Base-by-base conservation (phyloP, 2,888 invertebrate genomes). In the Priocnemis perturbator region DNA sequence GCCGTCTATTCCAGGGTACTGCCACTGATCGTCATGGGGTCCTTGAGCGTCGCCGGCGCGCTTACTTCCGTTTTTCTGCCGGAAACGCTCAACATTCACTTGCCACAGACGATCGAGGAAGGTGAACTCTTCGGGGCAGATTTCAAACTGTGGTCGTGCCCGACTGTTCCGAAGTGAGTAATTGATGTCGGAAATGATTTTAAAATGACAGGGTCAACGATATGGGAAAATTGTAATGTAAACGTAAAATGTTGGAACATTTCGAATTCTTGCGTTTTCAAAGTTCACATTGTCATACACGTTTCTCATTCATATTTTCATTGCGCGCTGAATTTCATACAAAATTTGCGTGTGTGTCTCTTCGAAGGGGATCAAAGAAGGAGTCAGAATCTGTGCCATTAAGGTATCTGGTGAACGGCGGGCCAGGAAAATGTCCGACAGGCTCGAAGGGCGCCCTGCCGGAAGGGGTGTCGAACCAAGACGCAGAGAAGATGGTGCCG, bases 21-120 rank as follows among this genome's bases (percentile, higher is more conserved):
- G 9, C 93, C 93, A 0, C 87, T 93, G 52, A 91, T 91, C 57
- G 91, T 93, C 30, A 92, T 93, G 90, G 93, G 93, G 1, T 86
- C 91, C 0, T 85, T 93, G 37, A 91, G 92, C 74, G 86, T 93
- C 2, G 86, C 91, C 30, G 92, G 92, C 0, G 92, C 92, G 0
- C 78, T 92, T 5, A 91, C 91, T 0, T 91, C 93, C 0, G 88
- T 93, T 1, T 92, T 93, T 77, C 87, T 93, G 1, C 93, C 93
- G 0, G 93, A 93, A 83, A 93, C 93, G 0, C 88, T 93, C 45
- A 91, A 93, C 81, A 91, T 92, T 69, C 92, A 92, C 0, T 85
- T 93, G 53, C 93, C 93, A 0, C 93, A 93, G 83, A 93, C 93
- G 37, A 86, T 93, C 64, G 91, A 90, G 21, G 93, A 93, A 74